Conservation (phyloP, 2,888 invertebrate species). For the Papilio protenor region DNA sequence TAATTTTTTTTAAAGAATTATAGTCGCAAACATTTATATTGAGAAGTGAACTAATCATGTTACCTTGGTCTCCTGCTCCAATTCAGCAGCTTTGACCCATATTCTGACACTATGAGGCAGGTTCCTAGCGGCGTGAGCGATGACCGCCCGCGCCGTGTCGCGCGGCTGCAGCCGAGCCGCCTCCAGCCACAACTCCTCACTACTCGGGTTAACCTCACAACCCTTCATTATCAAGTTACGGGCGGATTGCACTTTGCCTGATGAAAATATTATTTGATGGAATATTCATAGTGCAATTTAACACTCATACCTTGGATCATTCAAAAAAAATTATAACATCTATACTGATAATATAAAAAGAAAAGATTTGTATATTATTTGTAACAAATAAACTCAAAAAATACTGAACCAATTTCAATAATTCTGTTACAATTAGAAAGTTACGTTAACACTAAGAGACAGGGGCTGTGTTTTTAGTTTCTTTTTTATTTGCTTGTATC, state of each 20-base stretch:
- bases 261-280: not conserved
- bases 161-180: slow-evolving; percentile 97
- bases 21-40: not conserved
- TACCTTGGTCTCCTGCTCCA: slow-evolving; percentile 94
- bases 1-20: not conserved
- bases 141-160: slow-evolving; percentile 97
- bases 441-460: too few relatives aligned
- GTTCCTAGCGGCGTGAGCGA: slow-evolving; percentile 97
- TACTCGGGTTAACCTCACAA: slow-evolving; percentile 97
- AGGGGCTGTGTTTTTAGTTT: too few relatives aligned
- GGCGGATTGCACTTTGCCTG: slow-evolving; percentile 95
- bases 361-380: too few relatives aligned
- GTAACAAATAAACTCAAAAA: too few relatives aligned
- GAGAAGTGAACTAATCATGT: not conserved
- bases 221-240: slow-evolving; percentile 99
- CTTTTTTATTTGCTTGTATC: too few relatives aligned
- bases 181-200: slow-evolving; percentile 99
- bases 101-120: slow-evolving; percentile 97
- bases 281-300: too few relatives aligned
- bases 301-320: too few relatives aligned
- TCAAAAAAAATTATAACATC: too few relatives aligned
- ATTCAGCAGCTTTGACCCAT: slow-evolving; percentile 99
- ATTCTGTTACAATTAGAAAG: too few relatives aligned
- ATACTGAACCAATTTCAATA: too few relatives aligned
- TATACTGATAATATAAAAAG: too few relatives aligned